These are phyloP conservation scores for Aurelia aurita complex sp. Pacific DNA, from an alignment of 30 jellyfish, hydroid and myxozoan species.

Conservation along the genomic window DNA sequence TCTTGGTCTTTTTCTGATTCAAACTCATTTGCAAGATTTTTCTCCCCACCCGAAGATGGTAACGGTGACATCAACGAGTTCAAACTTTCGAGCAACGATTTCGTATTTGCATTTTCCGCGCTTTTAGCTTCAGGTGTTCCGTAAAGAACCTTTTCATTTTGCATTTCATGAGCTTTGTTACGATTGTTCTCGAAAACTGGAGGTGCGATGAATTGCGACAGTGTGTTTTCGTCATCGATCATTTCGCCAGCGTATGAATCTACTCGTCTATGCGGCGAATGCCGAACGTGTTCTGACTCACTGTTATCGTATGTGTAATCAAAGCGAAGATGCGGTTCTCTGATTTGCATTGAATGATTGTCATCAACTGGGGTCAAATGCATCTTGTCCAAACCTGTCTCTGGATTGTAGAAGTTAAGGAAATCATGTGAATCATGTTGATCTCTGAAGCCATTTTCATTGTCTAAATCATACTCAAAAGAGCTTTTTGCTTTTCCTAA, in stretches of 20 bases:
- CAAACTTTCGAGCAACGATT: conserved; percentile 62
- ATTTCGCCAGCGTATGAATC: conserved; percentile 90
- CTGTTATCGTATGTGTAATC: conserved; percentile 20
- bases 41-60: background rate
- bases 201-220: conserved; percentile 90
- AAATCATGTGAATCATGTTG: background rate
- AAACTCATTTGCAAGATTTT: background rate
- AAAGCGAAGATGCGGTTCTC: conserved; percentile 41
- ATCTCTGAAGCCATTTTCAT: conserved; percentile 3
- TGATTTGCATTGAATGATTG: conserved; percentile 7
- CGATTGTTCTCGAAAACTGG: conserved; percentile 80
- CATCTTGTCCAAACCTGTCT: conserved; percentile 49
- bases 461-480: conserved; percentile 34
- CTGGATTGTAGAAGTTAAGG: conserved; percentile 26
- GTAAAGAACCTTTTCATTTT: conserved; percentile 34
- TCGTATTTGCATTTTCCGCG: conserved; percentile 78
- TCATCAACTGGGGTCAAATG: conserved; percentile 35
- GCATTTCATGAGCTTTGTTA: conserved; percentile 23
- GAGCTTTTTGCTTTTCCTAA: conserved; percentile 49
- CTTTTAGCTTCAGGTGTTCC: conserved; percentile 68
- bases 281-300: background rate
- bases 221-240: conserved; percentile 85
- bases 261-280: conserved; percentile 19
- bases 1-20: background rate
- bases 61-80: conserved; percentile 81